Conservation (phyloP, 2,113 vertebrate species). For the Mohoua ochrocephala region DNA sequence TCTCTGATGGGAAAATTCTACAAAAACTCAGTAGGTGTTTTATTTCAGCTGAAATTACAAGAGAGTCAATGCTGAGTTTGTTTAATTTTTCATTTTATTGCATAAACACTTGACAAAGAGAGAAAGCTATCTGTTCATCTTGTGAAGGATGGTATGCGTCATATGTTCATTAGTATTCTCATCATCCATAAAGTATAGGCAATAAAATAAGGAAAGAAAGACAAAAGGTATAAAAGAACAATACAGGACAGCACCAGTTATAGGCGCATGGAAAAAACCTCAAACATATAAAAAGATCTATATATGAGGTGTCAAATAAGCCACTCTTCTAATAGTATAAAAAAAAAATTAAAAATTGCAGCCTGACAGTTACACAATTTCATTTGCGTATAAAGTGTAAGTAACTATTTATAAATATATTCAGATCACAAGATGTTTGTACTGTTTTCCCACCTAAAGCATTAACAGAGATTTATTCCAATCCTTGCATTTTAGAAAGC, state of each 20-base stretch:
- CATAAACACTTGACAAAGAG: conserved; percentile 9
- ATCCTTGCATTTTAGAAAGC: conserved; percentile 39
- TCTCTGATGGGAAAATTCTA: neutral
- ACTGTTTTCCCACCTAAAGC: conserved; percentile 14
- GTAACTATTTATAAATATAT: conserved; percentile 25
- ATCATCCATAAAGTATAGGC: neutral
- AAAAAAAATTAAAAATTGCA: neutral
- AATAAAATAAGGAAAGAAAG: conserved; percentile 44
- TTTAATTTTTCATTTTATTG: neutral
- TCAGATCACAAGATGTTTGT: conserved; percentile 16
- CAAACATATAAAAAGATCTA: neutral
- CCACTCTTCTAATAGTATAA: neutral
- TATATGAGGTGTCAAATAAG: neutral
- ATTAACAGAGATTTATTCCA: conserved; percentile 19
- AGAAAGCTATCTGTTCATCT: neutral
- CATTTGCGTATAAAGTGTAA: conserved; percentile 43
- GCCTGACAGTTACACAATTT: neutral
- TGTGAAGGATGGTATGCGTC: neutral
- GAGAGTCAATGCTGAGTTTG: neutral
- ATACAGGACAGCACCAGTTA: conserved; percentile 1
- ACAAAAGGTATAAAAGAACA: neutral
- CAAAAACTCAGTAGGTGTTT: neutral
- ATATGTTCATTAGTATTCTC: conserved; percentile 23
- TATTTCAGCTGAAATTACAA: neutral
- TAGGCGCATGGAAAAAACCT: neutral